Evolutionary conservation across 2,797 vertebrate genomes (phyloP).

Genomic region (Microhierax caerulescens): DNA sequence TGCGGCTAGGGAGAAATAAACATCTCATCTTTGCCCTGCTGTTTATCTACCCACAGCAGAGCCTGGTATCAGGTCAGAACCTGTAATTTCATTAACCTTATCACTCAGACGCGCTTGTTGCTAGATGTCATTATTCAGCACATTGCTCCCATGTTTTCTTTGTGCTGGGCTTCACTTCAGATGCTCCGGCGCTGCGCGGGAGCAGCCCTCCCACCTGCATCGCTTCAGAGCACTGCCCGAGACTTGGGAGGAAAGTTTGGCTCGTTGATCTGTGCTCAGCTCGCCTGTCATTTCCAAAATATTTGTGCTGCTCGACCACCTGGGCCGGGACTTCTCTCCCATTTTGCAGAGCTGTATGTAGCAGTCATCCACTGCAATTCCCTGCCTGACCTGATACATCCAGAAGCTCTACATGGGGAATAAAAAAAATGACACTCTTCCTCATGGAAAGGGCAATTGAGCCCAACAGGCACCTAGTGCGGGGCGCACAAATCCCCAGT

Average conservation of each 20-base stretch:
- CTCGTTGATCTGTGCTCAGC: background rate
- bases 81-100: constrained; percentile 70
- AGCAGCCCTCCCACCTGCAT: background rate
- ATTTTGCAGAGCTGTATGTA: background rate
- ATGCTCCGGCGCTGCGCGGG: background rate
- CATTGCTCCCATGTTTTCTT: constrained; percentile 23
- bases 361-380: background rate
- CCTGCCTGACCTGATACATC: background rate
- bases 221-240: rapidly evolving
- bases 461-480: rapidly evolving
- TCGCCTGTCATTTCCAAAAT: background rate
- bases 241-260: background rate
- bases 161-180: constrained; percentile 7
- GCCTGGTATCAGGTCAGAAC: constrained; percentile 59
- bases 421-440: background rate
- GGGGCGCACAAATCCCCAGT: rapidly evolving
- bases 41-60: constrained; percentile 66
- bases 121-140: constrained; percentile 62
- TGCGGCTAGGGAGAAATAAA: constrained; percentile 58
- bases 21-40: constrained; percentile 66
- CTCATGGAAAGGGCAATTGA: rapidly evolving
- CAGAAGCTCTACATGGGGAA: background rate
- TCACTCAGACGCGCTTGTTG: constrained; percentile 39
- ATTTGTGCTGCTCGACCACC: background rate
- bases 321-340: background rate